These are phyloP conservation scores for Rhyacophila brunnea DNA, from an alignment of 1,140 invertebrate species.

Conservation along the genomic window DNA sequence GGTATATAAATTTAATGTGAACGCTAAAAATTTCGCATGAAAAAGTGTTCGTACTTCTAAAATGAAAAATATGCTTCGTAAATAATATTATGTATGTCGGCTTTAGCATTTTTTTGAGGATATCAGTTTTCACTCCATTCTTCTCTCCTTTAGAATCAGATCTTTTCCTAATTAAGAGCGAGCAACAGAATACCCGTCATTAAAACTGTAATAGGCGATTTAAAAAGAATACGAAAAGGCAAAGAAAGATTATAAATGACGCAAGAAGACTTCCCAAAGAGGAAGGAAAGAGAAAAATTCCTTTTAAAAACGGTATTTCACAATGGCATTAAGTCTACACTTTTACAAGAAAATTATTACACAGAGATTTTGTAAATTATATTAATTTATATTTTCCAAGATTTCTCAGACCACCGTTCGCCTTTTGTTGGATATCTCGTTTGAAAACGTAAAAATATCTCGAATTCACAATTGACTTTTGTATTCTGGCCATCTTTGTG, in stretches of 20 bases:
- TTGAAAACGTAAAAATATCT: slow-evolving; percentile 16
- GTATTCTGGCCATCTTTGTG: slow-evolving; percentile 32
- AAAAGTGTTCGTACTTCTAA: too few species aligned
- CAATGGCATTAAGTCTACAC: slow-evolving; percentile 35
- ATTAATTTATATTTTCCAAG: slow-evolving; percentile 35
- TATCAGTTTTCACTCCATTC: slow-evolving; percentile 16
- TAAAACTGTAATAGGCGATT: slow-evolving; percentile 37
- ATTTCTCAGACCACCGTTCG: slow-evolving; percentile 1
- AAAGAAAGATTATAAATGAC: slow-evolving; percentile 35
- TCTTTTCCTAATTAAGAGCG: slow-evolving; percentile 35
- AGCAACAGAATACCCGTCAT: slow-evolving; percentile 32
- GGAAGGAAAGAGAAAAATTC: slow-evolving; percentile 25
- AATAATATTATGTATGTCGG: neutral
- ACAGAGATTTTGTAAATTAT: slow-evolving; percentile 36
- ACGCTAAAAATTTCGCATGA: too few species aligned
- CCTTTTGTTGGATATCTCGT: slow-evolving; percentile 10
- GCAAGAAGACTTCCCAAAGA: slow-evolving; percentile 11
- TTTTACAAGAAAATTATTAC: slow-evolving; percentile 36
- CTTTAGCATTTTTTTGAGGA: slow-evolving; percentile 4
- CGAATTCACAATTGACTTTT: slow-evolving; percentile 31
- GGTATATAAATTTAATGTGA: too few species aligned
- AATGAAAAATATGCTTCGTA: neutral
- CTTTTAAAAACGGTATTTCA: slow-evolving; percentile 34
- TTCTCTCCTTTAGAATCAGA: slow-evolving; percentile 27
- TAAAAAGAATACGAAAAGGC: slow-evolving; percentile 34